Conservation (phyloP, 2,113 vertebrate genomes). For the Miniopterus natalensis region DNA sequence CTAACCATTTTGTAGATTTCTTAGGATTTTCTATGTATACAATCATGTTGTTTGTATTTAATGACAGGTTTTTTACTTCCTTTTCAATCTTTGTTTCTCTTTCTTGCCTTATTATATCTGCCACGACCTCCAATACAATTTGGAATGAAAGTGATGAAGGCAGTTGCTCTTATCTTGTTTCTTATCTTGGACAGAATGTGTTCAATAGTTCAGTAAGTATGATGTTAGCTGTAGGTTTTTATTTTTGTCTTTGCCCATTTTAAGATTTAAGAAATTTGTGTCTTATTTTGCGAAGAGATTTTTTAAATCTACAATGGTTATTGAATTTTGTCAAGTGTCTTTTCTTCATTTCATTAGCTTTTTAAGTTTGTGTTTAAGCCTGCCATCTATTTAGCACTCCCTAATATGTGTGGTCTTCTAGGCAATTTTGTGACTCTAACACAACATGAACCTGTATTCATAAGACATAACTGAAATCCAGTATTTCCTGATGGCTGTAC, state of each 20-base stretch:
- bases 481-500: constrained; percentile 48
- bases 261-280: background rate
- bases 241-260: background rate
- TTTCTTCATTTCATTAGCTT: constrained; percentile 15
- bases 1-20: background rate
- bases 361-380: constrained; percentile 32
- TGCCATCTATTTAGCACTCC: background rate
- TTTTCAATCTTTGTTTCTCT: background rate
- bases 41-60: background rate
- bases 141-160: background rate
- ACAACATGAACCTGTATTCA: background rate
- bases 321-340: constrained; percentile 39
- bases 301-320: background rate
- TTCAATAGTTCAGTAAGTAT: background rate
- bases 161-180: background rate
- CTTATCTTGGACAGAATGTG: background rate
- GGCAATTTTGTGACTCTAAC: background rate
- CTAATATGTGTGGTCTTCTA: background rate
- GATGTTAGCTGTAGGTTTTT: background rate
- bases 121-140: background rate
- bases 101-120: background rate
- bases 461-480: background rate
- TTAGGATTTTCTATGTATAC: background rate
- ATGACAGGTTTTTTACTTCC: background rate
- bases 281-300: constrained; percentile 12